Evolutionary conservation across 2,888 invertebrate genomes (phyloP).

Genomic region (Drosophila quinaria): DNA sequence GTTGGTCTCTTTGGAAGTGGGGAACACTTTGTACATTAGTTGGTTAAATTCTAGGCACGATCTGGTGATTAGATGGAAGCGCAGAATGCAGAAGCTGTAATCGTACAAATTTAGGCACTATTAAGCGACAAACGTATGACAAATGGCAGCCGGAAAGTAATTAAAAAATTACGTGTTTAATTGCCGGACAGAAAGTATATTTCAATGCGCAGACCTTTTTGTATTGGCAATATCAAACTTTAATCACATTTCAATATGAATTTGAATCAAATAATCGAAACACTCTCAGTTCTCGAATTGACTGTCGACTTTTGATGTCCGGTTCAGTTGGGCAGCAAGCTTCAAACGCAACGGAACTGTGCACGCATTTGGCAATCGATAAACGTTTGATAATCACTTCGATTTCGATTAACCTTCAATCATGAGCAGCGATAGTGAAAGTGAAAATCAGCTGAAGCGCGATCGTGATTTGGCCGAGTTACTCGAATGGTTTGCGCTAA

Average conservation of each 20-base stretch:
- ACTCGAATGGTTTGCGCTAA: conserved; percentile 72
- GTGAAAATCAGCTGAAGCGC: conserved; percentile 59
- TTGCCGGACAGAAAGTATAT: conserved; percentile 19
- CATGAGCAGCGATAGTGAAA: conserved; percentile 47
- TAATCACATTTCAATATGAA: conserved; percentile 45
- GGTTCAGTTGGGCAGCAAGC: conserved; percentile 56
- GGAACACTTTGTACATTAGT: neutral
- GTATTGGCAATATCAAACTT: conserved; percentile 49
- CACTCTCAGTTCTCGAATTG: neutral
- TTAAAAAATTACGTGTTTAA: conserved; percentile 63
- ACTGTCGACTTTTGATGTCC: neutral
- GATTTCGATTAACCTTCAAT: conserved; percentile 23
- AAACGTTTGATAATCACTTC: conserved; percentile 48
- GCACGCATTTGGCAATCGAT: conserved; percentile 30
- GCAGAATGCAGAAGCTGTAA: conserved; percentile 71
- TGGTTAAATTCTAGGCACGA: conserved; percentile 56
- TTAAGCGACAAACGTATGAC: conserved; percentile 56
- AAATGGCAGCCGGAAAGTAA: conserved; percentile 56
- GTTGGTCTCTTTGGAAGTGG: neutral
- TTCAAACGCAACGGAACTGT: conserved; percentile 60
- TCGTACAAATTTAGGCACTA: conserved; percentile 68
- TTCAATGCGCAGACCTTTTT: conserved; percentile 14
- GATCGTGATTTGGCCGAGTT: conserved; percentile 74
- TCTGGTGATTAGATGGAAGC: conserved; percentile 60
- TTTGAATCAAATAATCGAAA: conserved; percentile 19